phyloP scores from a whole-genome alignment of 2,113 vertebrate species.

The Protobothrops mucrosquamatus region DNA sequence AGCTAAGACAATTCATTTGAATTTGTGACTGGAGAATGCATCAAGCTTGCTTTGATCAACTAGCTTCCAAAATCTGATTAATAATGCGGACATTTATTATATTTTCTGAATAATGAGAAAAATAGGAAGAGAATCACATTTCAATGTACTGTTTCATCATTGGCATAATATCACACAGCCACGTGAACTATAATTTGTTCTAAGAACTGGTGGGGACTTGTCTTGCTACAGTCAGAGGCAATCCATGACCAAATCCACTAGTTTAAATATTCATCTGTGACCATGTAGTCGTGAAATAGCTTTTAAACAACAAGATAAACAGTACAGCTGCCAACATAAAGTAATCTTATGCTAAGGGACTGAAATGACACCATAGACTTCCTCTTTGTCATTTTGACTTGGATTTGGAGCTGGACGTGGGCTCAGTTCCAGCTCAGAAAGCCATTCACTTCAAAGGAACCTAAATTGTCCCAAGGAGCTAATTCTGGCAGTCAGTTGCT shows the following conservation, averaged over 20 bases:
- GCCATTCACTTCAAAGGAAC: constrained; percentile 72
- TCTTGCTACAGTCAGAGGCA: constrained; percentile 21
- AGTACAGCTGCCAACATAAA: constrained; percentile 68
- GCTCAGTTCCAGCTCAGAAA: constrained; percentile 75
- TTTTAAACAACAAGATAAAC: constrained; percentile 71
- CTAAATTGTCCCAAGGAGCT: constrained; percentile 77
- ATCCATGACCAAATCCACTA: constrained; percentile 38
- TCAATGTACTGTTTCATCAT: constrained; percentile 24
- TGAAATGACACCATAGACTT: constrained; percentile 66
- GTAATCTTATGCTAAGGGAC: constrained; percentile 65
- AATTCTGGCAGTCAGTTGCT: constrained; percentile 75
- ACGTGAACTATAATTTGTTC: constrained; percentile 16
- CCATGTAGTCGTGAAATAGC: constrained; percentile 58
- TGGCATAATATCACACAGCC: not conserved
- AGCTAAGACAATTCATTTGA: not conserved
- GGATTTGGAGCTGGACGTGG: constrained; percentile 73
- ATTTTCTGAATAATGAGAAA: not conserved
- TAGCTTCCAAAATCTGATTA: not conserved
- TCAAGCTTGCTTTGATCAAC: not conserved
- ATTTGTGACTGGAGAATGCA: not conserved
- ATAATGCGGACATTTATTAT: not conserved
- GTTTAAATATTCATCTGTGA: constrained; percentile 63
- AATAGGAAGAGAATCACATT: not conserved
- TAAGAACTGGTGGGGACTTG: constrained; percentile 13
- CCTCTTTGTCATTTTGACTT: constrained; percentile 76